These are phyloP conservation scores for Eulemur macaco DNA, from an alignment of 2,113 vertebrate genomes.

Conservation along the genomic window DNA sequence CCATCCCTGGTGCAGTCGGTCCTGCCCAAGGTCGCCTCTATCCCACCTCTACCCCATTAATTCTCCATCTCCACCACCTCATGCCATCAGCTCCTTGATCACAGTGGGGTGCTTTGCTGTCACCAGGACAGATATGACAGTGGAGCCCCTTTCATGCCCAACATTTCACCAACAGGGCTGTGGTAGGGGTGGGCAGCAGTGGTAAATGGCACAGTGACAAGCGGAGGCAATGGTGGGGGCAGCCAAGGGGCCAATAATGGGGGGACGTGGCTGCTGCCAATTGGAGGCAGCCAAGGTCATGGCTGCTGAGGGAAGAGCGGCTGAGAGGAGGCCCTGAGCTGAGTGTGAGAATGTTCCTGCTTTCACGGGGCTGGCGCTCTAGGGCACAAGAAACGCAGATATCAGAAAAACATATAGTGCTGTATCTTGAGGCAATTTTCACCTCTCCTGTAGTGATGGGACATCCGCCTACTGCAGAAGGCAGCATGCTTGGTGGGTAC, in stretches of 20 bases:
- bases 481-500: neutral
- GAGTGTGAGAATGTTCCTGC: neutral
- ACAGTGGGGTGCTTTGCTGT: neutral
- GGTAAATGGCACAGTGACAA: neutral
- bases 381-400: neutral
- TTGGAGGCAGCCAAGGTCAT: fast-evolving
- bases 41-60: neutral
- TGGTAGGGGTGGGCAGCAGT: neutral
- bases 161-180: neutral
- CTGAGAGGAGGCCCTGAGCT: neutral
- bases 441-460: neutral
- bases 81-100: neutral
- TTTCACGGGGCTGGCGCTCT: neutral
- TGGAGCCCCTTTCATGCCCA: neutral
- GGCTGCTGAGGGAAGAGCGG: neutral
- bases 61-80: neutral
- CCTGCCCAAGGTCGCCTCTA: neutral
- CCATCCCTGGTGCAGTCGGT: fast-evolving
- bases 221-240: neutral
- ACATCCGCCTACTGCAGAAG: neutral
- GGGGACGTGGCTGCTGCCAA: neutral
- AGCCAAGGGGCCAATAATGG: neutral
- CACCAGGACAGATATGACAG: neutral
- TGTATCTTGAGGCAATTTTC: neutral
- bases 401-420: neutral